Conservation (phyloP, 2,113 vertebrate genomes). For the Clarias magur region DNA sequence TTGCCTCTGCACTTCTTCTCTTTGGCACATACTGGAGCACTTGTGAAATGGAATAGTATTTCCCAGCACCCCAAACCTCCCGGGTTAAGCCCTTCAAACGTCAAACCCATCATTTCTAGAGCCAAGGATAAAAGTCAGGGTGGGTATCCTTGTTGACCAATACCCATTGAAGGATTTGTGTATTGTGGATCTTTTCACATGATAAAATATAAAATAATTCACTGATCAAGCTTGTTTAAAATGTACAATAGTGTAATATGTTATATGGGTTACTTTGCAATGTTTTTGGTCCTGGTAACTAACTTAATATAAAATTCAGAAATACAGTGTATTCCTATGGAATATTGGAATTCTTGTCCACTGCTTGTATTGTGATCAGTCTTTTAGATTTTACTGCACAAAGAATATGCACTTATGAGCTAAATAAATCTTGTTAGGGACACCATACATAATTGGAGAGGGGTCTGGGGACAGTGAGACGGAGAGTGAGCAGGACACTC, state of each 20-base stretch:
- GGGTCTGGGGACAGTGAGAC: constrained; percentile 45
- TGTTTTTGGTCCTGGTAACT: not conserved
- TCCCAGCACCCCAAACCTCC: constrained; percentile 18
- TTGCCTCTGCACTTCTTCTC: constrained; percentile 81
- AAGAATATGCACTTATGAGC: not conserved
- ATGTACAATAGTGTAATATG: not conserved
- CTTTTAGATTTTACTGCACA: not conserved
- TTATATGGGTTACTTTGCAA: not conserved
- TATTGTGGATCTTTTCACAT: not conserved
- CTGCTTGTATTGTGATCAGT: not conserved
- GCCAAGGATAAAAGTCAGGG: constrained; percentile 41
- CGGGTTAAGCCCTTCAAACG: constrained; percentile 24
- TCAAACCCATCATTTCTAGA: constrained; percentile 12
- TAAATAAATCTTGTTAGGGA: constrained; percentile 27
- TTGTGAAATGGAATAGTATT: constrained; percentile 67
- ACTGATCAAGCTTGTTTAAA: not conserved
- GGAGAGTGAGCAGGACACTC: constrained; percentile 44
- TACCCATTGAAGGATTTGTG: not conserved
- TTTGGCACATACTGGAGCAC: constrained; percentile 79
- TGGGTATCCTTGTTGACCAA: constrained; percentile 37
- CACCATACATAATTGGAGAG: constrained; percentile 30
- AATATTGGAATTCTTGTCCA: not conserved
- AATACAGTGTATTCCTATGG: not conserved
- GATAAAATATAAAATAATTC: not conserved
- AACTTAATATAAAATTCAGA: not conserved